A percentile compares a stretch with the other conserved stretches of the same genome.
These are phyloP conservation scores for Eupithecia dodoneata DNA, from an alignment of 2,888 invertebrate species.

Conservation along the genomic window DNA sequence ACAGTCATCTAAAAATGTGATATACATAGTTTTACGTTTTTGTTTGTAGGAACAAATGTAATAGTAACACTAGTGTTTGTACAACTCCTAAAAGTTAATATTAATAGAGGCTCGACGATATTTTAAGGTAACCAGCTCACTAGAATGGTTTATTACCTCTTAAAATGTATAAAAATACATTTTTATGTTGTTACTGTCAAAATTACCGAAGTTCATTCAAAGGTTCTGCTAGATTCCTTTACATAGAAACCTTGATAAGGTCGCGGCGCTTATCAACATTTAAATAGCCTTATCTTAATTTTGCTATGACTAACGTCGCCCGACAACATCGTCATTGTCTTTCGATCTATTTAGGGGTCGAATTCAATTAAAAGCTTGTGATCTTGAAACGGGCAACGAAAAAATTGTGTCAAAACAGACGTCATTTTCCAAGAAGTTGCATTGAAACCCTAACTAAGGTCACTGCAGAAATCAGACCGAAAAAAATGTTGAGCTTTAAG, in stretches of 20 bases:
- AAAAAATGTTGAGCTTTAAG: not conserved
- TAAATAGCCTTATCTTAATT: not conserved
- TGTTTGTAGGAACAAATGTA: constrained; percentile 6
- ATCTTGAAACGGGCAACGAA: not conserved
- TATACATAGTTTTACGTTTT: constrained; percentile 31
- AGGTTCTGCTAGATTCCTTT: not conserved
- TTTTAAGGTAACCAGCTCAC: not conserved
- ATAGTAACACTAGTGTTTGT: not conserved
- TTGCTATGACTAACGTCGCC: not conserved
- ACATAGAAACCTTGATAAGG: not conserved
- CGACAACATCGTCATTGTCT: not conserved
- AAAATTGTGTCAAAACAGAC: not conserved
- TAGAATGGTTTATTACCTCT: not conserved
- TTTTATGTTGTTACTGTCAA: not conserved
- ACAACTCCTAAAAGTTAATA: not conserved
- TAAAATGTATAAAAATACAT: not conserved
- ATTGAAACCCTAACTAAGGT: too few relatives aligned
- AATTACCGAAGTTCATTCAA: not conserved
- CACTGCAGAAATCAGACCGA: not conserved
- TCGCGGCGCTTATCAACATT: not conserved
- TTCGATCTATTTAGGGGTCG: not conserved
- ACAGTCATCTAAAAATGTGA: constrained; percentile 38
- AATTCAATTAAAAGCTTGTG: not conserved
- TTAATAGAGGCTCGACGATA: not conserved
- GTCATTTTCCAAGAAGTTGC: not conserved